phyloP scores from a whole-genome alignment of 2,888 invertebrate genomes.

The Choreutis nemorana region DNA sequence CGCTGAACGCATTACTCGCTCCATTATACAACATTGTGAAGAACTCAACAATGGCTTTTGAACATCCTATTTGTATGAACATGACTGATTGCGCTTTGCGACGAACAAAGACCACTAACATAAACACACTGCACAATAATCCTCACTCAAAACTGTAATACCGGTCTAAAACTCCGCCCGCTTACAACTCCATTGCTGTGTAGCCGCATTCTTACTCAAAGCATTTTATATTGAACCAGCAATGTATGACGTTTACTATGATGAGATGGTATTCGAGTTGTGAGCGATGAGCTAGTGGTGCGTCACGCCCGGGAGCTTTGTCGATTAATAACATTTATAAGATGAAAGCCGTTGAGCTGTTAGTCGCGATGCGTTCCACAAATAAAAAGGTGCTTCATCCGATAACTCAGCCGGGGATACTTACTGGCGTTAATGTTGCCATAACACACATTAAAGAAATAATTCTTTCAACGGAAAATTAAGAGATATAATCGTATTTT shows the following conservation, averaged over 20 bases:
- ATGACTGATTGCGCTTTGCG: slow-evolving; percentile 54
- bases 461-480: no score
- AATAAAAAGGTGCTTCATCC: slow-evolving; percentile 54
- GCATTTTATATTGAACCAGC: slow-evolving; percentile 7
- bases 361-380: slow-evolving; percentile 54
- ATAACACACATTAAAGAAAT: no score
- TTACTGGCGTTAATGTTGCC: slow-evolving; percentile 26
- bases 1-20: slow-evolving; percentile 21
- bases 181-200: background rate
- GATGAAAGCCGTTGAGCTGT: slow-evolving; percentile 59
- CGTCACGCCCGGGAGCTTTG: slow-evolving; percentile 48
- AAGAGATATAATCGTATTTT: no score
- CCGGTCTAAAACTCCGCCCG: no score
- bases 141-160: no score
- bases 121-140: slow-evolving; percentile 42
- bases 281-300: slow-evolving; percentile 13
- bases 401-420: slow-evolving; percentile 55
- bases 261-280: background rate
- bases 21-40: slow-evolving; percentile 29
- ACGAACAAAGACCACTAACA: slow-evolving; percentile 43
- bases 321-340: slow-evolving; percentile 64
- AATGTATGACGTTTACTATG: slow-evolving; percentile 15
- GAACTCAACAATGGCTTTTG: slow-evolving; percentile 42
- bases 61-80: slow-evolving; percentile 47
- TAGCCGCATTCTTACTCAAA: slow-evolving; percentile 10